These are phyloP conservation scores for Vidua chalybeata DNA, from an alignment of 2,113 vertebrate genomes.

Conservation along the genomic window DNA sequence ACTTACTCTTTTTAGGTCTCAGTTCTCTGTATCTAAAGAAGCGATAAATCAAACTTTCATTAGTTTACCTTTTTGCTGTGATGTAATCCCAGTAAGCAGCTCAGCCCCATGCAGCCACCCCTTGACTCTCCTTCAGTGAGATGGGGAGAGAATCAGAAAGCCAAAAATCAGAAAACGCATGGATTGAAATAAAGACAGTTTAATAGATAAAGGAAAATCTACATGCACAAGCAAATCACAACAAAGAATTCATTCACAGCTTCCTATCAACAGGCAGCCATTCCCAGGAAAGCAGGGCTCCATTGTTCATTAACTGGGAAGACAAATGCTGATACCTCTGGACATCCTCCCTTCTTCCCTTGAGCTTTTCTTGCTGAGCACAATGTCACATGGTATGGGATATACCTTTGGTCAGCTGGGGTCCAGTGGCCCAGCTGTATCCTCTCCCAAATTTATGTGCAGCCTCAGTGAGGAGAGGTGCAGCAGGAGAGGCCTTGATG, in stretches of 20 bases:
- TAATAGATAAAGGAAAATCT: not conserved
- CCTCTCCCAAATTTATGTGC: not conserved
- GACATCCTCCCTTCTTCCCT: not conserved
- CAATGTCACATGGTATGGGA: not conserved
- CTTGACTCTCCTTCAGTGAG: not conserved
- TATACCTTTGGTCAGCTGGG: not conserved
- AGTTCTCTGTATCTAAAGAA: not conserved
- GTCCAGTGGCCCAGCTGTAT: accelerated
- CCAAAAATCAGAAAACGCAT: not conserved
- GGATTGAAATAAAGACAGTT: not conserved
- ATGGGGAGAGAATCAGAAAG: not conserved
- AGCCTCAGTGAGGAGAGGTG: not conserved
- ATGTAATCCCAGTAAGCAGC: not conserved
- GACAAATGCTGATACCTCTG: not conserved
- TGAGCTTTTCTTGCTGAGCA: not conserved
- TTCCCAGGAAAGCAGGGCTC: not conserved
- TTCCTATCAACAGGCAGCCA: not conserved
- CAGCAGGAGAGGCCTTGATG: not conserved
- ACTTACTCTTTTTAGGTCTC: not conserved
- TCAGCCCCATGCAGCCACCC: not conserved
- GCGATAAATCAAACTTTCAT: not conserved
- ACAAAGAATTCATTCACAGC: not conserved
- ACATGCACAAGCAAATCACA: not conserved
- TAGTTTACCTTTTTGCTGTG: not conserved
- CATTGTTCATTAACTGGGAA: not conserved